Evolutionary conservation across 2,797 vertebrate genomes (phyloP), one percentile per base, ranked within the genome.

Genomic region (Anguilla megastoma): DNA sequence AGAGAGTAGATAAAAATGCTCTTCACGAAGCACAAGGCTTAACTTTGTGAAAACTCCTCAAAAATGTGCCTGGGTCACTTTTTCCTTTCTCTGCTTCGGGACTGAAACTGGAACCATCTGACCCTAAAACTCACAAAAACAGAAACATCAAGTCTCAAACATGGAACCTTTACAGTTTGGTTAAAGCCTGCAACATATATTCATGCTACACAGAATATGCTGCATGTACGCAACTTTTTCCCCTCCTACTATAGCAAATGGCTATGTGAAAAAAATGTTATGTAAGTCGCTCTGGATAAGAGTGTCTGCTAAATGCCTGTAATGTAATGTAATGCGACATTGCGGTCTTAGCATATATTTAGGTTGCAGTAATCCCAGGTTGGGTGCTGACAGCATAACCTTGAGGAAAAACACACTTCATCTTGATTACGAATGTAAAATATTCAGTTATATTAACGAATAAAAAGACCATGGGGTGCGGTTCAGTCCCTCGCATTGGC

Each of bases 91-190:
- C 33, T 63, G 56, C 41, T n/a, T 33, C 7, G 58, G n/a, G 50
- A 30, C 14, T 18, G 54, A 85, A 85, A 85, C 27, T 85, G 84
- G 58, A 85, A 85, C 84, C 84, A 85, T 63, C 30, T 86, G 85
- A 66, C n/a, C 6, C 2, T 48, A 18, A 85, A 24, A 24, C 82
- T 24, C 83, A 80, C 16, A 50, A n/a, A 66, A 85, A 33, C 18
- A 66, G 41, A 76, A 36, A 36, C 71, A 76, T 36, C 71, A 76
- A 33, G 71, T 36, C 71, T 76, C 14, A 76, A 86, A 86, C 41
- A 66, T 30, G 27, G 85, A 86, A n/a, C 9, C 9, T 66, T 69
- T 48, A 41, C 56, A 41, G 30, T 85, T 18, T 84, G 52, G 18
- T 84, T 33, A 27, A 36, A 79, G 74, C 3, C 36, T 18, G 16